Evolutionary conservation across 2,113 vertebrate genomes (phyloP), one percentile per base, ranked within the genome.

Genomic region (Hypomesus transpacificus): DNA sequence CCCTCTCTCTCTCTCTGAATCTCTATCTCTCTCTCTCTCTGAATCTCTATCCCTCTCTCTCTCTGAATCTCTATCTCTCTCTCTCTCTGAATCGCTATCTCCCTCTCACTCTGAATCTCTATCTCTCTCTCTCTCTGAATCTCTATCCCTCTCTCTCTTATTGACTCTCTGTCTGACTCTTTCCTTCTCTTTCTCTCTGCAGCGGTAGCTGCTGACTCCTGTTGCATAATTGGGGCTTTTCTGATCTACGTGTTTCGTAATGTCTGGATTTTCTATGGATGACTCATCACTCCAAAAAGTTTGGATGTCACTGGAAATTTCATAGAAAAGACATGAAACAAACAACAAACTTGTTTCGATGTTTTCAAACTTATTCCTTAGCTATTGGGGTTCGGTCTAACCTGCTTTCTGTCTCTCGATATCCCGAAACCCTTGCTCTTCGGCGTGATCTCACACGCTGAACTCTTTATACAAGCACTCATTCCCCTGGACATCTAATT

Each of bases 161-260:
- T 59, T 56, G 73, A 69, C 69, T 81, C 56, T 62, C 69, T 65
- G 68, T 62, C 3, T 22, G 18, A 21, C 74, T 71, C 75, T 78
- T 73, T 58, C 24, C 58, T 79, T 83, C 79, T 77, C 82, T 76
- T 76, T 82, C 76, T 75, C 82, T 77, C 77, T 57, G 21, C 62
- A 6, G 76, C 77, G 78, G 70, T 81, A 82, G 68, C 72, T 24
- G 74, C 62, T 74, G 77, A 87, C 87, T 81, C 80, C 78, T 74
- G 82, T 82, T 87, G 85, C 82, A 85, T 85, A 85, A 86, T 70
- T 60, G 66, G 71, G 75, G 78, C 66, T 82, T 82, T 82, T 89
- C 79, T 85, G 73, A 88, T 87, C 82, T 85, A 87, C 88, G 89
- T 88, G 83, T 90, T 88, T 83, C 77, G 75, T 83, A 90, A 91